Conservation (phyloP, 37 sponge, comb jelly and placozoan genomes). For the Halichondria panicea region DNA sequence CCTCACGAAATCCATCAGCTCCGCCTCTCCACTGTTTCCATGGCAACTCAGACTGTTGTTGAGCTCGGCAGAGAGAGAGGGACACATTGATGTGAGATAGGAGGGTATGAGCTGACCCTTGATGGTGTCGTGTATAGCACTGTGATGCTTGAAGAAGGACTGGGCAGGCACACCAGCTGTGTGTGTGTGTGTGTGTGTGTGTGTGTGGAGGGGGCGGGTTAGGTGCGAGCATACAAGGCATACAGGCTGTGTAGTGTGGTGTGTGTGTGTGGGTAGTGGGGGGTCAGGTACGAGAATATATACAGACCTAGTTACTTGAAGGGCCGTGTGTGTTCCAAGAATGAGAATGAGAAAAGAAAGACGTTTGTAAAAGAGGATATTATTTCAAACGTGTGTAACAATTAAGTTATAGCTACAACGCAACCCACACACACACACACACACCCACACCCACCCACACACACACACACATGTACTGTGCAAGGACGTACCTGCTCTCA, state of each 20-base stretch:
- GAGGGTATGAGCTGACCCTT: slow-evolving; percentile 47
- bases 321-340: too few species aligned
- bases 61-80: slow-evolving; percentile 35
- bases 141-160: slow-evolving; percentile 62
- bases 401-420: too few species aligned
- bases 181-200: slow-evolving; percentile 32
- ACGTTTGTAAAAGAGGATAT: too few species aligned
- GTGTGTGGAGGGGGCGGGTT: background rate
- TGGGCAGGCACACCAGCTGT: slow-evolving; percentile 57
- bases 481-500: slow-evolving; percentile 49
- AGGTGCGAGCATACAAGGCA: background rate
- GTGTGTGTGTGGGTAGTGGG: too few species aligned
- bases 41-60: background rate
- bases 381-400: too few species aligned
- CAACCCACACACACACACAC: too few species aligned
- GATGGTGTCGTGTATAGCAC: slow-evolving; percentile 58
- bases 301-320: too few species aligned
- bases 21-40: slow-evolving; percentile 39
- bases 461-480: too few species aligned
- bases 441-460: too few species aligned
- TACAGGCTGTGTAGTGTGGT: background rate
- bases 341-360: too few species aligned
- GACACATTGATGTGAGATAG: slow-evolving; percentile 21
- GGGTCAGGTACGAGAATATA: too few species aligned
- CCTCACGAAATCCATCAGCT: slow-evolving; percentile 71